A percentile compares a stretch with the other conserved stretches of the same genome.
Conservation (phyloP, 2,113 vertebrate genomes). For the Pontoporia blainvillei region DNA sequence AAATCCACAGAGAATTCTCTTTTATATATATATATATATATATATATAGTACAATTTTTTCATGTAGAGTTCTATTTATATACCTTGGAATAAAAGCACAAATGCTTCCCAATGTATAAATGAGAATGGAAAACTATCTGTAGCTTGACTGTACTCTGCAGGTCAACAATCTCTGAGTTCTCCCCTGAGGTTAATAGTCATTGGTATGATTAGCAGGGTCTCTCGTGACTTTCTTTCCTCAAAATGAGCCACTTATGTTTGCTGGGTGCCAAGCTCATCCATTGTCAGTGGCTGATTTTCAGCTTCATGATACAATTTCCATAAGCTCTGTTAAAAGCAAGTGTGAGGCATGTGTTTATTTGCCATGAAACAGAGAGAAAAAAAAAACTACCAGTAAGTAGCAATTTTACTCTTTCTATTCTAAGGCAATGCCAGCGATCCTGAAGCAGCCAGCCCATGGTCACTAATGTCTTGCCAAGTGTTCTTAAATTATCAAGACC, state of each 20-base stretch:
- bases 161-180: not conserved
- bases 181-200: not conserved
- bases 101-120: not conserved
- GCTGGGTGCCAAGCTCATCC: not conserved
- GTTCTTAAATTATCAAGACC: not conserved
- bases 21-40: no score
- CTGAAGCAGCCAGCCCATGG: not conserved
- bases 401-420: not conserved
- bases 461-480: slow-evolving; percentile 1
- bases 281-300: not conserved
- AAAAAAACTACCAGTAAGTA: not conserved
- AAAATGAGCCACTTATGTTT: not conserved
- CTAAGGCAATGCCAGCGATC: slow-evolving; percentile 1
- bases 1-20: no score
- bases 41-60: not conserved
- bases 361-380: not conserved
- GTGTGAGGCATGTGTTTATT: not conserved
- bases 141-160: not conserved
- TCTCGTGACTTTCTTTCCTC: not conserved
- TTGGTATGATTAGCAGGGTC: not conserved
- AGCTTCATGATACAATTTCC: not conserved
- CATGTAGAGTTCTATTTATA: not conserved
- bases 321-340: slow-evolving; percentile 2
- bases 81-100: not conserved
- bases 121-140: not conserved